Conservation (phyloP, 2,888 invertebrate genomes). For the Acleris laterana region DNA sequence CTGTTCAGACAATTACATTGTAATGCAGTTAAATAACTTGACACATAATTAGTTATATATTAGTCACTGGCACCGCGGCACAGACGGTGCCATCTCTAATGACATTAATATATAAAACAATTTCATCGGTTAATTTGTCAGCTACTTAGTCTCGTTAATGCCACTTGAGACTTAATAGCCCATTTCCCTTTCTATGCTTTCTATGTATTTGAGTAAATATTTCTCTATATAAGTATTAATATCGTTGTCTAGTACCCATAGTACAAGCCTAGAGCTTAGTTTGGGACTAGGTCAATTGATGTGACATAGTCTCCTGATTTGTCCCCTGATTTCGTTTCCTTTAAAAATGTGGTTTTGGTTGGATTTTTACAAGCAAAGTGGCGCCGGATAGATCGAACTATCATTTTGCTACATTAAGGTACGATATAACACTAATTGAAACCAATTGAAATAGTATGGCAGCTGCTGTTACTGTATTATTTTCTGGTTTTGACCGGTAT, state of each 20-base stretch:
- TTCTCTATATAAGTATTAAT: no score
- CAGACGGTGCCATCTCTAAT: conserved; percentile 14
- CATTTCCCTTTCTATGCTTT: conserved; percentile 9
- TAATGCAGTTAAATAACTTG: neutral
- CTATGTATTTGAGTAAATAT: no score
- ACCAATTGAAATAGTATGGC: no score
- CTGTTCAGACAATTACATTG: neutral
- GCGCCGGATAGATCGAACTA: neutral
- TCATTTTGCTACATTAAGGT: no score
- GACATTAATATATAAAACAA: conserved; percentile 16
- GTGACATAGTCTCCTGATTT: no score
- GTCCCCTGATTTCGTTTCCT: no score
- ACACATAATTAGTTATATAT: conserved; percentile 19
- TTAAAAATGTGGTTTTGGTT: conserved; percentile 10
- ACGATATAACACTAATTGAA: no score
- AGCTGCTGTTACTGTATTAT: no score
- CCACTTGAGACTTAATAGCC: neutral
- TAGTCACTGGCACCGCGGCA: conserved; percentile 12
- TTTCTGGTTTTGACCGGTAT: no score
- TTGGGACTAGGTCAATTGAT: no score
- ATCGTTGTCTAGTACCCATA: no score
- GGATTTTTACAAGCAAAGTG: conserved; percentile 9
- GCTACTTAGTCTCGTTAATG: neutral
- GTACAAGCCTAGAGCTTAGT: no score
- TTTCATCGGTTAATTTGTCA: conserved; percentile 11